Evolutionary conservation across 1,140 invertebrate species (phyloP), one percentile per base, ranked within the genome.

Genomic region (Drosophila micromelanica): DNA sequence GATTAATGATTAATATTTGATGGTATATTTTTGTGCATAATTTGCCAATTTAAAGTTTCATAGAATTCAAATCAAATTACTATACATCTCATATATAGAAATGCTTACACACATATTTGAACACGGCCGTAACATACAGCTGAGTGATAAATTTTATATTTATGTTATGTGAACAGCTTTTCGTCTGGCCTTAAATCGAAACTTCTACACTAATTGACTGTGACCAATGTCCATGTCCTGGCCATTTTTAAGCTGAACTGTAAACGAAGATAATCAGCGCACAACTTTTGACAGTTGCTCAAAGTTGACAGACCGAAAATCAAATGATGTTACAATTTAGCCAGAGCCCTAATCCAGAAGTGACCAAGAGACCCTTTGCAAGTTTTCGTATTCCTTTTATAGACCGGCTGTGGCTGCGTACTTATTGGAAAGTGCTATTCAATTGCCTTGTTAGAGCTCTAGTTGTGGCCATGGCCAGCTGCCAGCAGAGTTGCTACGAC

Each of bases 391-490:
- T 56, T 65, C 30, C 32, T 52, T n/a, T 30, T 49, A 30, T 43
- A 12, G 8, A 17, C 43, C 38, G 60, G 56, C 54, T 71, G 57
- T 67, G 59, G 48, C 48, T 69, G 55, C 35, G 48, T 63, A 70
- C 70, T 79, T 79, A 77, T 77, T 79, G 74, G 68, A 79, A 79
- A 79, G 57, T 73, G 73, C 52, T 65, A 64, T 77, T 77, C 77
- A 77, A 79, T 77, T 77, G 77, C 63, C 77, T 73, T 64, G 74
- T 69, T 79, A 67, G 51, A 55, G 72, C 37, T 46, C 43, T 38
- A 23, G 40, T 27, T 17, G 43, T 5, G 38, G 35, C 38, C 60
- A 43, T 70, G 70, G 70, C 74, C 27, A 48, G 43, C 32, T 65
- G 51, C 51, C 70, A 67, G 56, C 23, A 64, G 40, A 71, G 60